A percentile compares a stretch with the other conserved stretches of the same genome.
Conservation (phyloP, 2,888 invertebrate genomes). For the Aquatica leii region DNA sequence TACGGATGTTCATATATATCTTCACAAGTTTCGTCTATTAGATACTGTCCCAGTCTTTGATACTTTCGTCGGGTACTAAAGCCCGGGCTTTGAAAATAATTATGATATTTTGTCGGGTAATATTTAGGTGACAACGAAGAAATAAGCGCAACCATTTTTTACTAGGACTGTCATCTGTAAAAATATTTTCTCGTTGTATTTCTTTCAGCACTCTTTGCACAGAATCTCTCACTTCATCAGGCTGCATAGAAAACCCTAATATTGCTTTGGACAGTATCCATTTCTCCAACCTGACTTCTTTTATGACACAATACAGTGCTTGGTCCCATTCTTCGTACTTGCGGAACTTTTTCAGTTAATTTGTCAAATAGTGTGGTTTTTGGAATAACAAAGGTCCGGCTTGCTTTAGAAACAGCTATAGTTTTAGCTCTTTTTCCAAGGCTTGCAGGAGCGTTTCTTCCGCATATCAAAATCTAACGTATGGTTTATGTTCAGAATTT, state of each 20-base stretch:
- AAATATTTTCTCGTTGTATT: constrained; percentile 37
- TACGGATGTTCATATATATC: no score
- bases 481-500: not conserved
- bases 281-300: not conserved
- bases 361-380: not conserved
- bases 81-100: constrained; percentile 22
- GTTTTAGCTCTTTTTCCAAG: not conserved
- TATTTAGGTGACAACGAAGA: constrained; percentile 43
- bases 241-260: constrained; percentile 45
- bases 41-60: constrained; percentile 37
- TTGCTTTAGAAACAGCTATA: not conserved
- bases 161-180: constrained; percentile 42
- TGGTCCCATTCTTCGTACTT: not conserved
- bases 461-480: not conserved
- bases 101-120: no score
- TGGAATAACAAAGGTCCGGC: not conserved
- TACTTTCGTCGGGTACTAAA: constrained; percentile 39
- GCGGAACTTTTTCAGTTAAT: no score
- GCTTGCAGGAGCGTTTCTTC: no score
- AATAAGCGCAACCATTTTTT: constrained; percentile 41
- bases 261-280: no score
- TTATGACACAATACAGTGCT: not conserved
- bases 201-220: constrained; percentile 37
- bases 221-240: constrained; percentile 42
- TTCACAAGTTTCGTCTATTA: no score